Evolutionary conservation across 2,797 vertebrate genomes (phyloP).

Genomic region (Halcyon badia): DNA sequence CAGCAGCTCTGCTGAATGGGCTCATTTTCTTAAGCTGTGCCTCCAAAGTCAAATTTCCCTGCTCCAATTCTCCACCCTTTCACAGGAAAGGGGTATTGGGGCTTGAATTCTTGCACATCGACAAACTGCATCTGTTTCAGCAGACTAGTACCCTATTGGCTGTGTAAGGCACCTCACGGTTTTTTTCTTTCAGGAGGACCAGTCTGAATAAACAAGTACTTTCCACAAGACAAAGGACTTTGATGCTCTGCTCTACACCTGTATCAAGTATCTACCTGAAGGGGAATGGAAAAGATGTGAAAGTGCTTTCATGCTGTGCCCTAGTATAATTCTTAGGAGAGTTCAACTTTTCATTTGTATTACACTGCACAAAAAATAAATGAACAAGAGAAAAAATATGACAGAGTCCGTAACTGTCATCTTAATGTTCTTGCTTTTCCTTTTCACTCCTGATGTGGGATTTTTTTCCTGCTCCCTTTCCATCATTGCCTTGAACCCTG

Average conservation of each 20-base stretch:
- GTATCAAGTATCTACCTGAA: neutral
- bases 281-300: neutral
- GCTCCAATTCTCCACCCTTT: neutral
- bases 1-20: neutral
- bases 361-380: neutral
- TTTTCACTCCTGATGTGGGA: neutral
- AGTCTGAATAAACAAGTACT: neutral
- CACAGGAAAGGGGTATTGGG: neutral
- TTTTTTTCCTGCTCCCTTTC: constrained; percentile 62
- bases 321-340: neutral
- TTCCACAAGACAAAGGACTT: neutral
- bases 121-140: neutral
- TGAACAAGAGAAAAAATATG: neutral
- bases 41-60: neutral
- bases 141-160: neutral
- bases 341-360: neutral
- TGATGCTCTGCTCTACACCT: neutral
- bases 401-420: neutral
- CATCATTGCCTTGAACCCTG: constrained; percentile 86
- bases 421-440: constrained; percentile 50
- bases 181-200: neutral
- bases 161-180: neutral
- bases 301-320: neutral
- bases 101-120: neutral
- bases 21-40: neutral